A percentile compares a stretch with the other conserved stretches of the same genome.
Evolutionary conservation across 53 echinoderm and acorn worm species (phyloP).

Genomic region (Hippasteria phrygiana): DNA sequence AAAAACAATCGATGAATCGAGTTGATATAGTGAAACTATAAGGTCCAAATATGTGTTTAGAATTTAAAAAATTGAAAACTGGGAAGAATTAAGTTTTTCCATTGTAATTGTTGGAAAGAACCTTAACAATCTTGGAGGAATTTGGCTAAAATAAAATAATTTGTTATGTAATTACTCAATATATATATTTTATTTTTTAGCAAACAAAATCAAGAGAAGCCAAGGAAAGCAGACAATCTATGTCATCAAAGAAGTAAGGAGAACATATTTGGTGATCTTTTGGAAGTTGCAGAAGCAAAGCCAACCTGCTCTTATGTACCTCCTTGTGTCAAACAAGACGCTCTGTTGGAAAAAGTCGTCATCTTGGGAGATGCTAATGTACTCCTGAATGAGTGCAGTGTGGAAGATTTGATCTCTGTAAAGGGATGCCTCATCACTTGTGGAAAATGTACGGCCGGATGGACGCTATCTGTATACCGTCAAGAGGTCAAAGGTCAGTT

Average conservation of each 20-base stretch:
- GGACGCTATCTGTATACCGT: slow-evolving; percentile 53
- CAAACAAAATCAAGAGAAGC: slow-evolving; percentile 15
- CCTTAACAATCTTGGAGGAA: not conserved
- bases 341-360: not conserved
- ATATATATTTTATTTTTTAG: slow-evolving; percentile 19
- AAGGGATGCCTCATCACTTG: slow-evolving; percentile 43
- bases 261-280: slow-evolving; percentile 58
- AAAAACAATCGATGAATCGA: too few species aligned
- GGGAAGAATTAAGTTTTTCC: too few species aligned
- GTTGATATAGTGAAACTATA: too few species aligned
- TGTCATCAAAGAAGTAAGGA: not conserved
- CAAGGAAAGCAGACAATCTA: not conserved
- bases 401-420: slow-evolving; percentile 51
- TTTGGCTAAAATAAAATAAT: not conserved
- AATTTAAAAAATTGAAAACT: too few species aligned
- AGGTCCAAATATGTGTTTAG: too few species aligned
- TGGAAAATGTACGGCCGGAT: slow-evolving; percentile 38
- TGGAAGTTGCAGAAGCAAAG: not conserved
- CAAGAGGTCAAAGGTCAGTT: slow-evolving; percentile 28
- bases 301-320: not conserved
- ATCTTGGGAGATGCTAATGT: slow-evolving; percentile 35
- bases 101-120: too few species aligned
- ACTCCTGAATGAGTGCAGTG: slow-evolving; percentile 27
- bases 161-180: not conserved
- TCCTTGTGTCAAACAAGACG: not conserved